Evolutionary conservation across 2,797 vertebrate species (phyloP).

Genomic region (Lophius americanus): DNA sequence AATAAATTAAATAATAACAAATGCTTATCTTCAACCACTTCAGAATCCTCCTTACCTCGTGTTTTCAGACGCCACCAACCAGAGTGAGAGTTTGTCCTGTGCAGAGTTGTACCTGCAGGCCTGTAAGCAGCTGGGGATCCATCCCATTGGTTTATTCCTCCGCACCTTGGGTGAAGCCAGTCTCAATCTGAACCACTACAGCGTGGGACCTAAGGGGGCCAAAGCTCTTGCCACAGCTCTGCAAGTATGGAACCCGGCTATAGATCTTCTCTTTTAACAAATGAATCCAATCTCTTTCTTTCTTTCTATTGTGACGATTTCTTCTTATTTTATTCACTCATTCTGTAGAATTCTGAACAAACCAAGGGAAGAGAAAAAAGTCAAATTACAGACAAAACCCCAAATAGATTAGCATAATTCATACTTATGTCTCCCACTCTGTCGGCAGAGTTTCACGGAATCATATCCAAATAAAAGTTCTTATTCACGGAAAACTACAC

Average conservation of each 20-base stretch:
- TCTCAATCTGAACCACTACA: conserved; percentile 78
- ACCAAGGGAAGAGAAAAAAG: no score
- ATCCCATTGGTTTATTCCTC: conserved; percentile 75
- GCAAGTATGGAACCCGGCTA: conserved; percentile 54
- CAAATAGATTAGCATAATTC: no score
- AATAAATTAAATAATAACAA: background rate
- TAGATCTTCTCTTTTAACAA: no score
- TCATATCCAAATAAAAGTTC: no score
- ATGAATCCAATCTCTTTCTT: no score
- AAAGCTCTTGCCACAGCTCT: conserved; percentile 80
- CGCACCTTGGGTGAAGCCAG: conserved; percentile 66
- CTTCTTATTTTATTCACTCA: no score
- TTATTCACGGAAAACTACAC: no score
- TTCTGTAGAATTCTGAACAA: no score
- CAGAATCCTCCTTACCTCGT: background rate
- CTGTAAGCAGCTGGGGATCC: conserved; percentile 61
- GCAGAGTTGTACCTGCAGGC: conserved; percentile 74
- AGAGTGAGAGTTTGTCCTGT: background rate
- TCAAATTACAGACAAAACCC: no score
- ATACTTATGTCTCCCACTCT: no score
- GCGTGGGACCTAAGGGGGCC: conserved; percentile 78
- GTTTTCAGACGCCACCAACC: conserved; percentile 12
- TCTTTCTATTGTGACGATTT: no score
- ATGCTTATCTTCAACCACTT: background rate
- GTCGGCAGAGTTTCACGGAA: no score